Evolutionary conservation across 2,113 vertebrate genomes (phyloP), one percentile per base, ranked within the genome.

Genomic region (Narcine bancroftii): DNA sequence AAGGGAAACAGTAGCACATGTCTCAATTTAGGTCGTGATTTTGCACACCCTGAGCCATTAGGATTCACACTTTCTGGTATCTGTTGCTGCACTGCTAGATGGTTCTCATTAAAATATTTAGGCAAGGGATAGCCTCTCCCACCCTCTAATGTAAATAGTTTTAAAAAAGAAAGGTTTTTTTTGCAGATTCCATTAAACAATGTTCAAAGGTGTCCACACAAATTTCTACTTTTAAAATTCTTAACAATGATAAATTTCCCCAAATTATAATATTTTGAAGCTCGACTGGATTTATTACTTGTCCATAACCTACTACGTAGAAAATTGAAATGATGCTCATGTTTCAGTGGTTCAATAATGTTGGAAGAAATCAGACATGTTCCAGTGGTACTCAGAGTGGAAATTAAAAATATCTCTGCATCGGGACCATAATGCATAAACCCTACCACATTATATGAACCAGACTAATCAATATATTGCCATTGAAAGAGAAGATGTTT

Each of bases 1-100:
- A 96, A 93, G 94, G 94, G 93, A 92, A 93, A 69, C 92, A 91
- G 92, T 91, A 92, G 93, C 92, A 45, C 75, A 92, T 92, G 94
- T 92, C 92, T 89, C 92, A 94, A 93, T 94, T 95, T 94, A 93
- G 91, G 85, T 91, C 69, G 39, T 47, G 39, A 69, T 91, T 91
- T 65, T 63, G 39, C 85, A 89, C 85, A 91, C 65, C 45, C 39
- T 91, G 47, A 91, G 39, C 65, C 42, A 60, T 39, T 45, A 47
- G 66, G 65, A 91, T 91, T 69, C 63, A 91, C 65, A 71, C 65
- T 6, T 24, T 26, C 65, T 36, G 45, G 26, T 91, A 65, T 69
- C 39, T 45, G 42, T 66, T 71, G 65, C 65, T 91, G 89, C 63
- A 91, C 65, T 47, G 39, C 6, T 91, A 91, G 63, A 63, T 91